These are phyloP conservation scores for Microcebus lehilahytsara DNA, from an alignment of 2,113 vertebrate species.

Conservation along the genomic window DNA sequence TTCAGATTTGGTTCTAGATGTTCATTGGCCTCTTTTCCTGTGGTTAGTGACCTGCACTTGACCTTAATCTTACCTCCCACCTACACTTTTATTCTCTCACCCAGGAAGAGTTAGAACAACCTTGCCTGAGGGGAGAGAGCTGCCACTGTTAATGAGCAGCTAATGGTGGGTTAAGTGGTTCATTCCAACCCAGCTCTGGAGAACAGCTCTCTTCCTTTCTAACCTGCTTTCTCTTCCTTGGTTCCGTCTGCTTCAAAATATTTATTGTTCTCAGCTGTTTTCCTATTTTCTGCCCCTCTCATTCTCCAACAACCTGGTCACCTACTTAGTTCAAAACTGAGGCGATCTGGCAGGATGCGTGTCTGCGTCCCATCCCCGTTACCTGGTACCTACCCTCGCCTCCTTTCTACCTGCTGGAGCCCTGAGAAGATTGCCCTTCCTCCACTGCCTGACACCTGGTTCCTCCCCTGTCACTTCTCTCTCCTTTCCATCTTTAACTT, in stretches of 20 bases:
- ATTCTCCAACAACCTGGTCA: background rate
- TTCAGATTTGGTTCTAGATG: too few relatives aligned
- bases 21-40: too few relatives aligned
- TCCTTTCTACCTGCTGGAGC: background rate
- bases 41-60: too few relatives aligned
- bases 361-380: background rate
- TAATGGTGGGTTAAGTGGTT: background rate
- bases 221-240: background rate
- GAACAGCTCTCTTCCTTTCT: too few relatives aligned
- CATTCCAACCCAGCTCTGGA: background rate
- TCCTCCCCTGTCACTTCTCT: too few relatives aligned
- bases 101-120: background rate
- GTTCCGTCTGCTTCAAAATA: background rate
- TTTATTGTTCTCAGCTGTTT: background rate
- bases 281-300: background rate
- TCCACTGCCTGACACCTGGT: too few relatives aligned
- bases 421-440: background rate
- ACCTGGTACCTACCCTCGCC: background rate
- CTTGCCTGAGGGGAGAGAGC: too few relatives aligned
- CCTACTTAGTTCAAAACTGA: background rate
- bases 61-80: too few relatives aligned
- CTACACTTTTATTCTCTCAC: background rate
- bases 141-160: fast-evolving
- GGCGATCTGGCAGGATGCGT: background rate
- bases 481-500: too few relatives aligned